These are phyloP conservation scores for Camponotus fellah DNA, from an alignment of 2,888 invertebrate genomes.

Conservation along the genomic window DNA sequence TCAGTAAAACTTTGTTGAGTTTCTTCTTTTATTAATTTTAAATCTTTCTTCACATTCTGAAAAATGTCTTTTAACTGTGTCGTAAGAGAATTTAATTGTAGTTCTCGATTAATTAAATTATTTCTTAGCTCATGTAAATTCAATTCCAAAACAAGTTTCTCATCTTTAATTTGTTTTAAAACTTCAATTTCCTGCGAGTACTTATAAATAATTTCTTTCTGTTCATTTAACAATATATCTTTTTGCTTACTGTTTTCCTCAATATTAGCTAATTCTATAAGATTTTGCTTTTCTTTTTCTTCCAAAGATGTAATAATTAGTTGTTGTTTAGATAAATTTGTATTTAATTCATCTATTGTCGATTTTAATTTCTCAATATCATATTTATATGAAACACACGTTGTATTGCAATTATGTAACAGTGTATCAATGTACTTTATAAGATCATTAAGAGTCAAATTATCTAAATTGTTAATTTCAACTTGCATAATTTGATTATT, in stretches of 20 bases:
- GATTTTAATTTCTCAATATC: slow-evolving; percentile 35
- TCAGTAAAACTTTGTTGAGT: slow-evolving; percentile 46
- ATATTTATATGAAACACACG: slow-evolving; percentile 34
- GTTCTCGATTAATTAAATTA: slow-evolving; percentile 19
- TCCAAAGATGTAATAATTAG: slow-evolving; percentile 42
- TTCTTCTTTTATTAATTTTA: slow-evolving; percentile 45
- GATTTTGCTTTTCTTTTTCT: slow-evolving; percentile 51
- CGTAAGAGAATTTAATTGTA: slow-evolving; percentile 28
- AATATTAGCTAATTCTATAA: slow-evolving; percentile 29
- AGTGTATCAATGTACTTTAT: slow-evolving; percentile 53
- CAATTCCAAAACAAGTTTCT: slow-evolving; percentile 57
- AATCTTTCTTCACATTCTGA: slow-evolving; percentile 41
- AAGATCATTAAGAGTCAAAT: slow-evolving; percentile 52
- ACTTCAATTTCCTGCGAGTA: slow-evolving; percentile 46
- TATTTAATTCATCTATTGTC: slow-evolving; percentile 43
- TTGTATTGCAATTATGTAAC: slow-evolving; percentile 52
- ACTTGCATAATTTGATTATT: slow-evolving; percentile 9
- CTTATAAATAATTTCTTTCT: slow-evolving; percentile 25
- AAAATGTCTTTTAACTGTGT: not conserved
- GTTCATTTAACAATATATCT: slow-evolving; percentile 23
- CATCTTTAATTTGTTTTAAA: slow-evolving; percentile 45
- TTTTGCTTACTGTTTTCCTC: slow-evolving; percentile 30
- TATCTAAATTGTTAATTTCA: slow-evolving; percentile 47
- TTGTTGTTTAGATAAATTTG: slow-evolving; percentile 12
- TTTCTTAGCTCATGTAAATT: slow-evolving; percentile 15